Base-by-base conservation (phyloP, 2,888 invertebrate genomes). In the Chrysolina oricalcia region DNA sequence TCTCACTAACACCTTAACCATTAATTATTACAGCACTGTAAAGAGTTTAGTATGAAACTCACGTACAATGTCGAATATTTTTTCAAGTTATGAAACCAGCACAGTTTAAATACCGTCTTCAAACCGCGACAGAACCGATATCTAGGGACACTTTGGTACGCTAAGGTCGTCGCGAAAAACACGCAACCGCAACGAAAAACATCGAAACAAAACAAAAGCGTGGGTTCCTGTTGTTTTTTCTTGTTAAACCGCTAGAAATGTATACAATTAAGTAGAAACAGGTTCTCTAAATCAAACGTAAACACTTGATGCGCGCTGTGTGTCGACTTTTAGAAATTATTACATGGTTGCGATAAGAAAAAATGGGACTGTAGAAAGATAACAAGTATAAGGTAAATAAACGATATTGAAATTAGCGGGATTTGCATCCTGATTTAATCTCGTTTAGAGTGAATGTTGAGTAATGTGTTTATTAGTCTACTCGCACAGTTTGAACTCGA, bases 31-130 rank as follows among this genome's bases (percentile, higher is more conserved):
- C 68, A 21, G 56, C 40, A 53, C 40, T 35, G 53, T 21, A 19
- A 35, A 56, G 53, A 53, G 27, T n/a, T 68, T 41, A n/a, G 68
- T 56, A 68, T 40, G 41, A 56, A 23, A 35, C 53, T 56, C 68
- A 68, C 68, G 68, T 68, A 68, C 68, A 53, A 68, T 40, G 41
- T 53, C 68, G 53, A 53, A 50, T 67, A 67, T 67, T 67, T 59
- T 53, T 59, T 59, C 35, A 27, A 59, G 59, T 59, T 35, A 59
- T 59, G 59, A 27, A 59, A 59, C 59, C n/a, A 27, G 35, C 59
- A 59, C 19, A 19, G 50, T 15, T 59, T 59, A 15, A 4, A 59
- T 59, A 59, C 15, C 59, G 59, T 59, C 59, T 59, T 59, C 35
- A n/a, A 59, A 59, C 35, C 23, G n/a, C 59, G 27, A 59, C 35